Percentiles rank a stretch among this genome's conserved stretches.
Evolutionary conservation across 2,888 invertebrate species (phyloP).

Genomic region (Catocala sponsa): DNA sequence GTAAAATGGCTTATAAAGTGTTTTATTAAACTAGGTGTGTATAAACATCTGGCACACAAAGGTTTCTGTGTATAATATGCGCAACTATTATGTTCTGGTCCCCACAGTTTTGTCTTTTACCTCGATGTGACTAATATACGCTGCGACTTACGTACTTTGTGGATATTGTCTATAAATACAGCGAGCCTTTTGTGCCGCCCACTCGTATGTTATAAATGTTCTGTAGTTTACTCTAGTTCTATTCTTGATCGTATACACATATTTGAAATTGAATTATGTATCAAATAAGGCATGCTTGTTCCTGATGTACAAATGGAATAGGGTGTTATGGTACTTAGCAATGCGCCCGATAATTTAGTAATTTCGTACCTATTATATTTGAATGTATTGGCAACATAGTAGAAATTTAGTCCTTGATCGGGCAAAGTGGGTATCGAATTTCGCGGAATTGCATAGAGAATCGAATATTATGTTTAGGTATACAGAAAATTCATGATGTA

Average conservation of each 20-base stretch:
- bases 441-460: too few species aligned
- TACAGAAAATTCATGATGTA: too few species aligned
- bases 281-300: slow-evolving; percentile 1
- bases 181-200: slow-evolving; percentile 57
- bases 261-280: background rate
- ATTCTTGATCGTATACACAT: slow-evolving; percentile 45
- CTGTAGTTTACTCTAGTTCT: slow-evolving; percentile 56
- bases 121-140: slow-evolving; percentile 47
- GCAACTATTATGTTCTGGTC: slow-evolving; percentile 32
- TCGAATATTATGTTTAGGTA: too few species aligned
- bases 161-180: slow-evolving; percentile 58
- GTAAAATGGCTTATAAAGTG: slow-evolving; percentile 22
- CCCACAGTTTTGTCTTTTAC: slow-evolving; percentile 49
- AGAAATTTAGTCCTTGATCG: too few species aligned
- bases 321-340: too few species aligned
- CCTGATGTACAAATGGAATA: background rate
- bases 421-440: too few species aligned
- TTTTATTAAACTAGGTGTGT: slow-evolving; percentile 35
- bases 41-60: slow-evolving; percentile 51
- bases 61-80: slow-evolving; percentile 33
- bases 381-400: too few species aligned
- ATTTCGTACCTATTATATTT: too few species aligned
- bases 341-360: too few species aligned
- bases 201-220: slow-evolving; percentile 53
- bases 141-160: slow-evolving; percentile 38